phyloP scores from a whole-genome alignment of 2,113 vertebrate genomes.

The Sitta europaea region DNA sequence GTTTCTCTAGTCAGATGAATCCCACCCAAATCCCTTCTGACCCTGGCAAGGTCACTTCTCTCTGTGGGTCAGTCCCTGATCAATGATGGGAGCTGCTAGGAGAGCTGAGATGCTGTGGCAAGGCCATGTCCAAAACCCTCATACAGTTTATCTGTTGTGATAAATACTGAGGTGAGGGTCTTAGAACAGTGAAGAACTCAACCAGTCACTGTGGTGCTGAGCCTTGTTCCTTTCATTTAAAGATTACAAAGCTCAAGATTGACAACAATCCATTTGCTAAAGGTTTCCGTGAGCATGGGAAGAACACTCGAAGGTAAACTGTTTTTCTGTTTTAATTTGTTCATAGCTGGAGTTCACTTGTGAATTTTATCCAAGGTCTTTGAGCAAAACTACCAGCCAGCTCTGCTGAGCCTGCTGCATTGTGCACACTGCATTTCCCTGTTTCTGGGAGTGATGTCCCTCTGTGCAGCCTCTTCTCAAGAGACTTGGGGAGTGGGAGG shows the following conservation, averaged over 20 bases:
- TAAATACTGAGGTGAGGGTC: not conserved
- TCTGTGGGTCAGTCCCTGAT: not conserved
- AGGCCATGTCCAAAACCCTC: not conserved
- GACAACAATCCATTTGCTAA: constrained; percentile 92
- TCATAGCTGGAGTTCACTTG: not conserved
- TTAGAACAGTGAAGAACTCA: not conserved
- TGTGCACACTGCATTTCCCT: not conserved
- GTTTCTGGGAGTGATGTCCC: not conserved
- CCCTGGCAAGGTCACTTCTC: not conserved
- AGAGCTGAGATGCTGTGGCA: not conserved
- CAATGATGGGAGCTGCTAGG: not conserved
- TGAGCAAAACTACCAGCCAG: not conserved
- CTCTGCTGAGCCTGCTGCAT: not conserved
- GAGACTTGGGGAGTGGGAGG: not conserved
- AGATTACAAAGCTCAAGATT: constrained; percentile 91
- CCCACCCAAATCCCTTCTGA: not conserved
- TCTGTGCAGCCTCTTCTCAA: not conserved
- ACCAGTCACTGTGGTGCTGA: not conserved
- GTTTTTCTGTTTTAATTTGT: not conserved
- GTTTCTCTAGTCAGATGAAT: not conserved
- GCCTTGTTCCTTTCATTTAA: constrained; percentile 26
- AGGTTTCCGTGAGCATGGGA: constrained; percentile 87
- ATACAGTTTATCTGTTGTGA: not conserved
- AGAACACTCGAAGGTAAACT: constrained; percentile 79
- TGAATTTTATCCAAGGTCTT: not conserved